phyloP scores from a whole-genome alignment of 2,888 invertebrate species.

The Drosophila kuntzei region DNA sequence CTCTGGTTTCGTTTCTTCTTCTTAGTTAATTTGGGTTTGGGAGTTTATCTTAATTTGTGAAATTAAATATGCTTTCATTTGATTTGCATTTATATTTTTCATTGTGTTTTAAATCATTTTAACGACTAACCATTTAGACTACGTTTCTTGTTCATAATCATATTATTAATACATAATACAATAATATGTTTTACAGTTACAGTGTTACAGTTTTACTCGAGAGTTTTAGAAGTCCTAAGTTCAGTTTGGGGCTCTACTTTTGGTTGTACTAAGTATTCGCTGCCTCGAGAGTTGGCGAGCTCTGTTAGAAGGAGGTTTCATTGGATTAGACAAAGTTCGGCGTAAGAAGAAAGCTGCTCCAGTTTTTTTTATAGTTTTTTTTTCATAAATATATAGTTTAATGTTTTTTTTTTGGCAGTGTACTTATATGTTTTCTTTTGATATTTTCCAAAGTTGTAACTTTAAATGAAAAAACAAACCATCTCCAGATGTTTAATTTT shows the following conservation, averaged over 20 bases:
- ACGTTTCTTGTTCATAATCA: constrained; percentile 64
- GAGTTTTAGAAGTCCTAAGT: constrained; percentile 59
- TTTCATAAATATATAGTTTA: constrained; percentile 10
- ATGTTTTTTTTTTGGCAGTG: constrained; percentile 63
- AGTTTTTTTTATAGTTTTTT: constrained; percentile 12
- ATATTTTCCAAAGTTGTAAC: constrained; percentile 50
- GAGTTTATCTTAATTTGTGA: constrained; percentile 49
- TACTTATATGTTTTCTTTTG: constrained; percentile 49
- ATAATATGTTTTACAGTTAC: constrained; percentile 74
- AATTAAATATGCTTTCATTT: constrained; percentile 52
- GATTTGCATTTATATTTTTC: constrained; percentile 23
- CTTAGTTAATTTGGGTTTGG: constrained; percentile 56
- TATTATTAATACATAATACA: constrained; percentile 74
- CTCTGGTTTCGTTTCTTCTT: constrained; percentile 72
- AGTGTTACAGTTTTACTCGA: constrained; percentile 44
- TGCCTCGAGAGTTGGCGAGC: constrained; percentile 33
- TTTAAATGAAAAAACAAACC: not conserved
- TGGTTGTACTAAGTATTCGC: constrained; percentile 51
- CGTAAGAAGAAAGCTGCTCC: constrained; percentile 43
- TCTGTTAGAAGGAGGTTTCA: constrained; percentile 33
- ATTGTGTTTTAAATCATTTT: constrained; percentile 64
- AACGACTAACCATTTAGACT: constrained; percentile 77
- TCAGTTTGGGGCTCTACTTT: constrained; percentile 52
- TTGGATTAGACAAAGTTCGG: constrained; percentile 36
- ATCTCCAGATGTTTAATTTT: not conserved